A percentile compares a stretch with the other conserved stretches of the same genome.
Evolutionary conservation across 2,888 invertebrate genomes (phyloP).

Genomic region (Meteorus cinctellus): DNA sequence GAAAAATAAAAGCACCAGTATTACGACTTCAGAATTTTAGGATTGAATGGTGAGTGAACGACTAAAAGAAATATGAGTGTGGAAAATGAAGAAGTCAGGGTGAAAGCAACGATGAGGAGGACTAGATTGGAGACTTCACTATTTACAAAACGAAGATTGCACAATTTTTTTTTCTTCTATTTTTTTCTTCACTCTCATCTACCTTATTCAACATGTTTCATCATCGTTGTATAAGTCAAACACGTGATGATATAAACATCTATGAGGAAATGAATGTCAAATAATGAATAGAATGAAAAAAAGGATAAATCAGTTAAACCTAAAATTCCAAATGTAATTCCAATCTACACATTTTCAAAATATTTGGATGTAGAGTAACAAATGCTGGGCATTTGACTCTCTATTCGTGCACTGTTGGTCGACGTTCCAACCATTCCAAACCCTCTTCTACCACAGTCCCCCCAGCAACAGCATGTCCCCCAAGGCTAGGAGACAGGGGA

Average conservation of each 20-base stretch:
- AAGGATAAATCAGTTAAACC: not conserved
- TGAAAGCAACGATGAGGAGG: slow-evolving; percentile 34
- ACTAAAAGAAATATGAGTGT: slow-evolving; percentile 26
- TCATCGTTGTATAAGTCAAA: not conserved
- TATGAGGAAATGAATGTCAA: not conserved
- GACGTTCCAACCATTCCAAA: slow-evolving; percentile 5
- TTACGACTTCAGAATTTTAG: slow-evolving; percentile 18
- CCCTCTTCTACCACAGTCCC: slow-evolving; percentile 14
- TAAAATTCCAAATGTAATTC: not conserved
- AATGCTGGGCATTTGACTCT: slow-evolving; percentile 4
- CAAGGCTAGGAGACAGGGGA: not conserved
- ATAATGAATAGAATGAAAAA: not conserved
- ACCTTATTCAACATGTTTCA: slow-evolving; percentile 18
- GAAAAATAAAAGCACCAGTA: slow-evolving; percentile 19
- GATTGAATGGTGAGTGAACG: slow-evolving; percentile 25
- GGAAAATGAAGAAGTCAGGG: slow-evolving; percentile 28
- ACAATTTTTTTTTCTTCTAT: slow-evolving; percentile 22
- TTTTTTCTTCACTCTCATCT: not conserved
- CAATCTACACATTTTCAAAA: not conserved
- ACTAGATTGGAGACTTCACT: slow-evolving; percentile 38
- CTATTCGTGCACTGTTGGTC: slow-evolving; percentile 10
- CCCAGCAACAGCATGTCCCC: slow-evolving; percentile 25
- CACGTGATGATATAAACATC: not conserved
- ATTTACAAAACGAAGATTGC: slow-evolving; percentile 38
- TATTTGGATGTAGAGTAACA: slow-evolving; percentile 14